Evolutionary conservation across 2,888 invertebrate genomes (phyloP), one percentile per base, ranked within the genome.

Genomic region (Cataglyphis albicans): DNA sequence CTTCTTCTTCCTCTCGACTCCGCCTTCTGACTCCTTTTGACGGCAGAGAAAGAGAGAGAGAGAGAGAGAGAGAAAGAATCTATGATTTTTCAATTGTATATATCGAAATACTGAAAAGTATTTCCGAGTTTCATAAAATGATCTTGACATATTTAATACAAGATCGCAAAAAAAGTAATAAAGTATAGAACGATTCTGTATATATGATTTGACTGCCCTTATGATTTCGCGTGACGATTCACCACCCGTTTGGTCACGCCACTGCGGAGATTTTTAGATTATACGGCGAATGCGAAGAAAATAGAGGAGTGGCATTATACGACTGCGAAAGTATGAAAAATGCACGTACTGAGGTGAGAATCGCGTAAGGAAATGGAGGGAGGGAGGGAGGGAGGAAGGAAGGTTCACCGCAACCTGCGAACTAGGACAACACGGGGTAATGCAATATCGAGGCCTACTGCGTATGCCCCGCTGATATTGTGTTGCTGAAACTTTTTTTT

Each of bases 261-360:
- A 52, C 52, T 52, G 52, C 52, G 52, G 52, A 52, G 41, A 74
- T 57, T 57, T 65, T 29, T n/a, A 29, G 21, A 70, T 80, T 68
- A 80, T 63, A n/a, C 52, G 35, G 7, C 18, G 75, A 52, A 7
- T 35, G 35, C 55, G 9, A 70, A 55, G 73, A 72, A 35, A 78
- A 78, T 78, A 32, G 2, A 78, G 38, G 1, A 41, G 52, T 21
- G 41, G 25, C 44, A 32, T 63, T 15, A 35, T 7, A 55, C 7
- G 59, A 32, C 32, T 4, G 68, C n/a, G 44, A 10, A 59, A 75
- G 25, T n/a, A 72, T 86, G 87, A 89, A 87, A 88, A 87, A 90
- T 88, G 84, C 83, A 80, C 59, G 55, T 29, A 44, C 38, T 81
- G 68, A 68, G 74, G 72, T 70, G 75, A 80, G 70, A 72, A 86